Percentiles rank a stretch among this genome's conserved stretches.
Evolutionary conservation across 2,113 vertebrate genomes (phyloP).

Genomic region (Mus musculus): DNA sequence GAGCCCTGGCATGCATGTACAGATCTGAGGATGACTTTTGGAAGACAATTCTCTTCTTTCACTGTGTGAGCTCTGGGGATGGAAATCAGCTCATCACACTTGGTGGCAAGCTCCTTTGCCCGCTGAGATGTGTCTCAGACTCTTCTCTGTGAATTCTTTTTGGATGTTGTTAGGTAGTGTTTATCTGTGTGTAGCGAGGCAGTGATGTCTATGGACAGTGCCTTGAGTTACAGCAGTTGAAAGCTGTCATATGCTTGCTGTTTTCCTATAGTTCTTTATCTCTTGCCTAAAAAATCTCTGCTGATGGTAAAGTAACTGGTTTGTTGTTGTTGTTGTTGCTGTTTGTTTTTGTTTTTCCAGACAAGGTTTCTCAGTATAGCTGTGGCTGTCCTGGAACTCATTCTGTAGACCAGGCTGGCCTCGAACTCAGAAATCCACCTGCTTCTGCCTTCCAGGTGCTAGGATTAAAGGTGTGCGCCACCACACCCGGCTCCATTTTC

Average conservation of each 20-base stretch:
- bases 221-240: not conserved
- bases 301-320: not conserved
- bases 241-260: not conserved
- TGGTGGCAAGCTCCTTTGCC: not conserved
- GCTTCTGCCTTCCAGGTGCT: too few relatives aligned
- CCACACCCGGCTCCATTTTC: not conserved
- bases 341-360: too few relatives aligned
- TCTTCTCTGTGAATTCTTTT: not conserved
- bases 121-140: not conserved
- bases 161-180: not conserved
- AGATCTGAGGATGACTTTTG: not conserved
- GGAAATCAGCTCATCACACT: not conserved
- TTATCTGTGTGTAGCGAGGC: not conserved
- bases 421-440: too few relatives aligned
- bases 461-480: too few relatives aligned
- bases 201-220: not conserved
- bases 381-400: too few relatives aligned
- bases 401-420: too few relatives aligned
- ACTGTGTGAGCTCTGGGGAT: too few relatives aligned
- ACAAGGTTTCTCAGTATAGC: too few relatives aligned
- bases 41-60: not conserved
- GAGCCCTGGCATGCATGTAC: too few relatives aligned
- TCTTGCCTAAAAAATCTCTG: slow-evolving; percentile 39
- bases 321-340: too few relatives aligned
- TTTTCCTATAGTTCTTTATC: not conserved